phyloP scores from a whole-genome alignment of 1,140 invertebrate species.

The Frieseomelitta varia region DNA sequence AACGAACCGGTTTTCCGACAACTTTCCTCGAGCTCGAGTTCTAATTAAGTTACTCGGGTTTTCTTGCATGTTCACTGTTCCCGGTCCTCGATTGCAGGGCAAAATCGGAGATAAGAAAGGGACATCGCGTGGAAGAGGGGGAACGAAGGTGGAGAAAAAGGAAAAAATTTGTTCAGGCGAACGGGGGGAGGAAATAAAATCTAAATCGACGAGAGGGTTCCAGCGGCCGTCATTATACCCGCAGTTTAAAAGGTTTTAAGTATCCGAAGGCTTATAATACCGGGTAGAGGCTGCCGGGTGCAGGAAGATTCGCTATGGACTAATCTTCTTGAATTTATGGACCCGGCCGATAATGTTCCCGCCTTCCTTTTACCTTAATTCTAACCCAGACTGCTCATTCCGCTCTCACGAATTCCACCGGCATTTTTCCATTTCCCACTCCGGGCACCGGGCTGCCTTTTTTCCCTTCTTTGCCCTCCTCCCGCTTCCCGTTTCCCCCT shows the following conservation, averaged over 20 bases:
- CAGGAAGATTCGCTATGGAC: conserved; percentile 61
- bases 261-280: conserved; percentile 55
- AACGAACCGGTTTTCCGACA: neutral
- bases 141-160: too few relatives aligned
- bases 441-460: conserved; percentile 1
- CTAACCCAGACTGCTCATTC: conserved; percentile 61
- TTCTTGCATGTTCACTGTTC: neutral
- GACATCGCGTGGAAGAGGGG: too few relatives aligned
- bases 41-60: conserved; percentile 31
- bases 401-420: conserved; percentile 51
- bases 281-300: conserved; percentile 8
- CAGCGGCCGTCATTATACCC: conserved; percentile 1
- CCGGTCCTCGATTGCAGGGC: neutral
- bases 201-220: conserved; percentile 28
- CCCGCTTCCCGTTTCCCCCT: neutral
- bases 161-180: neutral
- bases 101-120: too few relatives aligned
- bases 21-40: neutral
- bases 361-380: conserved; percentile 73
- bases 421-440: conserved; percentile 63
- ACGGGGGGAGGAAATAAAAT: conserved; percentile 29
- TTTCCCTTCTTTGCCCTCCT: neutral
- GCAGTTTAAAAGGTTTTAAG: conserved; percentile 56
- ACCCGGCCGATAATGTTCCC: conserved; percentile 72
- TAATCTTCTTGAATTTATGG: conserved; percentile 75